Percentiles rank a stretch among this genome's conserved stretches.
phyloP scores from a whole-genome alignment of 2,113 vertebrate genomes.

The Mixornis gularis region DNA sequence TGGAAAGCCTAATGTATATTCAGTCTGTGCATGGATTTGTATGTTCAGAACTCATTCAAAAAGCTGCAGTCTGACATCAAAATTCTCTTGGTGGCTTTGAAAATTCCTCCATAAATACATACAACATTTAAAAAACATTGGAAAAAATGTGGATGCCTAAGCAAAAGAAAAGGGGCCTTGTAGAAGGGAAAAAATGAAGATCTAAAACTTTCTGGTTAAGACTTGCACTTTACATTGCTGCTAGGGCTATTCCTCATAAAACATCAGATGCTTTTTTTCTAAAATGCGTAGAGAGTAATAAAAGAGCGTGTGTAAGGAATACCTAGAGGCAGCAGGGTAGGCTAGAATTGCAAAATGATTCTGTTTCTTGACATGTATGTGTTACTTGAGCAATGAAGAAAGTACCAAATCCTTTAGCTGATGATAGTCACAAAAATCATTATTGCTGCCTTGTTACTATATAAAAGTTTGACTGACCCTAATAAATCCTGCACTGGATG shows the following conservation, averaged over 20 bases:
- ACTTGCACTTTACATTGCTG: neutral
- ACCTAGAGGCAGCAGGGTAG: neutral
- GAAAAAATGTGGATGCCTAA: neutral
- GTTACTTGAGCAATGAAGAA: neutral
- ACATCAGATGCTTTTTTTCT: neutral
- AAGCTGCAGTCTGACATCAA: neutral
- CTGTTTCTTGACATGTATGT: neutral
- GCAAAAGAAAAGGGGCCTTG: neutral
- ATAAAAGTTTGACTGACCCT: neutral
- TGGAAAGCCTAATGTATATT: neutral
- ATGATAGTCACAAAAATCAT: neutral
- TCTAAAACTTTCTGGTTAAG: slow-evolving; percentile 1
- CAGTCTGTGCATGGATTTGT: neutral
- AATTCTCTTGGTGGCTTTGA: slow-evolving; percentile 20
- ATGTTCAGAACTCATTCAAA: neutral
- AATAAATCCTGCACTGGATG: neutral
- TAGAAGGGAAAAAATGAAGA: neutral
- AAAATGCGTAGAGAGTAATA: neutral
- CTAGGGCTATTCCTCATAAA: neutral
- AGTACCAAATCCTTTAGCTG: neutral
- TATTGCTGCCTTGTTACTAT: neutral
- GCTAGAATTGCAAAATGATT: neutral
- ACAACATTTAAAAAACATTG: neutral
- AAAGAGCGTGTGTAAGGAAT: neutral
- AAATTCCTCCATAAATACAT: neutral